These are phyloP conservation scores for Capricornis sumatraensis DNA, from an alignment of 2,113 vertebrate species.

Conservation along the genomic window DNA sequence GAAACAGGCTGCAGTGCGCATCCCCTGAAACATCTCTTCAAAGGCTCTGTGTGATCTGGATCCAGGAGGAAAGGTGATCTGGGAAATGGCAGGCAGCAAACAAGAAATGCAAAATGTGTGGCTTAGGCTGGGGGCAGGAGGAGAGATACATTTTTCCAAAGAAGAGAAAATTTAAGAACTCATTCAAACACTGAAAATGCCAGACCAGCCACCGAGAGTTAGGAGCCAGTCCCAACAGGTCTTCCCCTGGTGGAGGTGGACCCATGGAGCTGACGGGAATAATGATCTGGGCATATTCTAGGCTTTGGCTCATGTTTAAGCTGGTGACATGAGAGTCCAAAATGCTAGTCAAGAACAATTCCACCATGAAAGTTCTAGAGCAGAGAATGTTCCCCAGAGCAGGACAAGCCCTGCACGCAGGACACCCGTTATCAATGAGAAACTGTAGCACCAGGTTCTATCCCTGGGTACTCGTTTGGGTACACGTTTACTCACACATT, in stretches of 20 bases:
- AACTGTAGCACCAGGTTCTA: accelerated
- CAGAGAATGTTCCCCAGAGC: not conserved
- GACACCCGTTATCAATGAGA: not conserved
- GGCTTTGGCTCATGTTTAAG: not conserved
- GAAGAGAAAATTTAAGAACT: not conserved
- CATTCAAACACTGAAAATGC: not conserved
- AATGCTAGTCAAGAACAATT: not conserved
- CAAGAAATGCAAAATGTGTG: accelerated
- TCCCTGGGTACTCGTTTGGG: accelerated
- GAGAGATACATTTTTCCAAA: too few relatives aligned
- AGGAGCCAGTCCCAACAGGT: accelerated
- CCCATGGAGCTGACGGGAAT: too few relatives aligned
- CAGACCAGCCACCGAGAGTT: not conserved
- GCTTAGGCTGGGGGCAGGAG: not conserved
- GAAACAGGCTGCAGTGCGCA: accelerated
- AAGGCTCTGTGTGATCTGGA: not conserved
- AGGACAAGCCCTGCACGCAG: not conserved
- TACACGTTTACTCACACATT: accelerated
- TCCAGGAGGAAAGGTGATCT: not conserved
- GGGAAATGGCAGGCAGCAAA: accelerated
- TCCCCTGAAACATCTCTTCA: not conserved
- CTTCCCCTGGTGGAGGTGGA: accelerated
- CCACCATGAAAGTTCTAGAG: not conserved
- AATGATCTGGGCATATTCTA: accelerated
- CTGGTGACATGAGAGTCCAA: not conserved